These are phyloP conservation scores for Trissolcus basalis DNA, from an alignment of 1,140 invertebrate genomes.

Conservation along the genomic window DNA sequence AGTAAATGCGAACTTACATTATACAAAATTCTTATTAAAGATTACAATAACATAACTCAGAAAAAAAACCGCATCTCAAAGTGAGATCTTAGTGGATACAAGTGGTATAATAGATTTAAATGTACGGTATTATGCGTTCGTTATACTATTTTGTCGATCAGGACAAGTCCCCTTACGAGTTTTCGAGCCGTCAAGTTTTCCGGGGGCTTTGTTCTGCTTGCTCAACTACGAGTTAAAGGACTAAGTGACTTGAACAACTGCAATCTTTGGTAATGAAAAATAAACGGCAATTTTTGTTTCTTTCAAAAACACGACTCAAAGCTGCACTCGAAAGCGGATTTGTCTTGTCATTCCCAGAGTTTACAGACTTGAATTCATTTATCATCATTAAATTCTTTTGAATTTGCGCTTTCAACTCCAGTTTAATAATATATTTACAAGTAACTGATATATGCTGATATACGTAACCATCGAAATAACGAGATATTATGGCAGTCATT, in stretches of 20 bases:
- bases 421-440: constrained; percentile 55
- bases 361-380: neutral
- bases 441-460: constrained; percentile 61
- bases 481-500: constrained; percentile 74
- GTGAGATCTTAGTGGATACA: constrained; percentile 44
- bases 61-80: constrained; percentile 11
- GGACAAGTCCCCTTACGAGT: neutral
- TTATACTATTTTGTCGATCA: constrained; percentile 14
- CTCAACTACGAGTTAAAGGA: neutral
- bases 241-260: constrained; percentile 3
- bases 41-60: constrained; percentile 19
- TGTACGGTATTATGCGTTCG: constrained; percentile 36
- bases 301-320: neutral
- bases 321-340: neutral
- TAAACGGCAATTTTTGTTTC: neutral
- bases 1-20: constrained; percentile 50
- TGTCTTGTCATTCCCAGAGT: neutral
- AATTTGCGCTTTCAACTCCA: constrained; percentile 20
- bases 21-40: constrained; percentile 53
- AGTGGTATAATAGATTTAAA: constrained; percentile 11
- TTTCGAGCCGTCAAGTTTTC: constrained; percentile 22
- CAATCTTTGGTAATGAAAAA: constrained; percentile 3
- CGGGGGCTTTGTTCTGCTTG: neutral
- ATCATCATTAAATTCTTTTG: constrained; percentile 2
- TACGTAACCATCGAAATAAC: constrained; percentile 68